These are phyloP conservation scores for Eristalis pertinax DNA, from an alignment of 2,888 invertebrate genomes.

Conservation along the genomic window DNA sequence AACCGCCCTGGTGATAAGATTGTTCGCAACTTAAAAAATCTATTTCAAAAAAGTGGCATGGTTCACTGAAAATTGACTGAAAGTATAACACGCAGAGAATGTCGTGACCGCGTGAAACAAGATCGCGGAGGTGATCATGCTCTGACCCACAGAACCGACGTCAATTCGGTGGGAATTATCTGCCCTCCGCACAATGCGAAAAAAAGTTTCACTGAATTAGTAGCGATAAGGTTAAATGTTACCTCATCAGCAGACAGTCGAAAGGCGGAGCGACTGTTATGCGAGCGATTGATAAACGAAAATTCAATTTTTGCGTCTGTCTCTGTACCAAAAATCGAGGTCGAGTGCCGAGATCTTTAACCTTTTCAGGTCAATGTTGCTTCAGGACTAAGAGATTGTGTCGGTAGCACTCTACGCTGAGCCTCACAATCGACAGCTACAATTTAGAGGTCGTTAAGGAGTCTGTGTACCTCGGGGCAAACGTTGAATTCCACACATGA, in stretches of 20 bases:
- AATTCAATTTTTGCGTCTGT: too few species aligned
- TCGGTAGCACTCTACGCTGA: too few species aligned
- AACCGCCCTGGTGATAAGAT: conserved; percentile 26
- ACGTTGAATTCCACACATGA: too few species aligned
- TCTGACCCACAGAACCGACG: not conserved
- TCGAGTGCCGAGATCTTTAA: too few species aligned
- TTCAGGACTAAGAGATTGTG: too few species aligned
- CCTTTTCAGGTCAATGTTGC: too few species aligned
- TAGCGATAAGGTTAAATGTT: conserved; percentile 15
- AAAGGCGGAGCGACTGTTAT: not conserved
- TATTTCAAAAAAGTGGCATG: conserved; percentile 30
- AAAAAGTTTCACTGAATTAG: not conserved
- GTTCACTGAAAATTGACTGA: not conserved
- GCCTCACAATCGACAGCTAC: too few species aligned
- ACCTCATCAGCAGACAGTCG: not conserved
- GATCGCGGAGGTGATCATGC: not conserved
- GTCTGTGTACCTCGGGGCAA: too few species aligned
- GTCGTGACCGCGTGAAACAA: not conserved
- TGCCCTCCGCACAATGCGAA: not conserved
- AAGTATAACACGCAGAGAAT: not conserved
- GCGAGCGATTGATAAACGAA: not conserved
- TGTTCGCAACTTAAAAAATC: conserved; percentile 18
- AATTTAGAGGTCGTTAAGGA: too few species aligned
- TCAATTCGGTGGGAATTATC: conserved; percentile 23
- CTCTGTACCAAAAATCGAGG: too few species aligned